phyloP scores from a whole-genome alignment of 2,888 invertebrate genomes.

The Galeruca laticollis region DNA sequence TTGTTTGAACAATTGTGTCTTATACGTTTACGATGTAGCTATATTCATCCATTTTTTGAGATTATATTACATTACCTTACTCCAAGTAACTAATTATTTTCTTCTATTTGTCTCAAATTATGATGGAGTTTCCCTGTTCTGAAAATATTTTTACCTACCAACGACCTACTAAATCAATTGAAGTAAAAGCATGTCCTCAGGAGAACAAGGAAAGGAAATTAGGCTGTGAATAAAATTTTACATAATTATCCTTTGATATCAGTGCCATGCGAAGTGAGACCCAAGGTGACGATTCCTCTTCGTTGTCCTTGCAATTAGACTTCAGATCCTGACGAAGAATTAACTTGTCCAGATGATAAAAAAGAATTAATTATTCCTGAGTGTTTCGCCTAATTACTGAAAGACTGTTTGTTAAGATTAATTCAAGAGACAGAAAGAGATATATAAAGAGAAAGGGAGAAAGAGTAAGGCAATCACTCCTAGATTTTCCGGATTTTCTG shows the following conservation, averaged over 20 bases:
- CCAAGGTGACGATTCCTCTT: constrained; percentile 25
- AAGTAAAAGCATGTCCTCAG: not conserved
- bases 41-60: too few species aligned
- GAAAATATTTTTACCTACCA: not conserved
- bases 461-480: constrained; percentile 11
- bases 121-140: too few species aligned
- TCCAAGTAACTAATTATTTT: too few species aligned
- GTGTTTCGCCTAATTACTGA: constrained; percentile 33
- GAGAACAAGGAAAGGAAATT: constrained; percentile 7
- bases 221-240: constrained; percentile 28
- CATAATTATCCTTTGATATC: constrained; percentile 30
- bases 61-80: too few species aligned
- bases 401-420: constrained; percentile 30
- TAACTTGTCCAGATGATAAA: constrained; percentile 32
- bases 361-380: constrained; percentile 34
- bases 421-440: constrained; percentile 22
- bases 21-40: too few species aligned
- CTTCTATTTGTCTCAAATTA: too few species aligned
- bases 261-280: constrained; percentile 20
- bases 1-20: too few species aligned
- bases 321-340: constrained; percentile 28
- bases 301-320: constrained; percentile 25
- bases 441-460: constrained; percentile 1
- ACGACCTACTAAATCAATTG: not conserved
- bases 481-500: constrained; percentile 15